Base-by-base conservation (phyloP, 2,888 invertebrate species). In the Drosophila diplacantha region DNA sequence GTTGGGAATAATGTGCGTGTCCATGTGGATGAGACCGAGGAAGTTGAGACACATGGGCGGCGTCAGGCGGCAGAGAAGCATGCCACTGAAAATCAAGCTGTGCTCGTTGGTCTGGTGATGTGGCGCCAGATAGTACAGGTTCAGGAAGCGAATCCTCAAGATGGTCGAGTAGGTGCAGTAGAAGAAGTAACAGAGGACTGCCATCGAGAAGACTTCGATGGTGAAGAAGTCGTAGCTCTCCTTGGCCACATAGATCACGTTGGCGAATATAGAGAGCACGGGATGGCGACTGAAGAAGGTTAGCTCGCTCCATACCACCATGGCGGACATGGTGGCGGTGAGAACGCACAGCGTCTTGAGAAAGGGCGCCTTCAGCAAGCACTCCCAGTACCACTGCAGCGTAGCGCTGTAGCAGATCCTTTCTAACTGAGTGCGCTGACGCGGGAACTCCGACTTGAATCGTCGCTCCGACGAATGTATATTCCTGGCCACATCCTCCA, bases 1-100 rank as follows among this genome's bases (percentile, higher is more conserved):
- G 68, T 91, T 91, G 76, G 93, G 93, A 64, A 96, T 96, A 54
- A 97, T 93, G 84, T 98, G 97, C 35, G 97, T 98, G 89, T 99
- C 99, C 94, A 99, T 95, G 85, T 99, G 99, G 79, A 99, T 96
- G 26, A 99, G 90, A 32, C 99, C 96, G 51, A 99, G 91, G 87
- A 99, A 99, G 89, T 99, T 99, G 46, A 99, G 92, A 89, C 99
- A 99, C 91, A 99, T 93, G 3, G 99, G 99, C 0, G 99, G 98
- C 0, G 99, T 99, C 53, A 99, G 91, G 3, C 99, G 93, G 86
- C 98, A 99, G 37, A 97, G 91, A 92, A 98, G 92, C 99, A 99
- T 98, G 58, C 99, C 99, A 75, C 97, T 96, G 90, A 99, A 87
- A 85, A 99, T 96, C 67, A 99, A 92, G 87, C 97, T 98, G 90